These are phyloP conservation scores for Osmerus eperlanus DNA, from an alignment of 2,113 vertebrate genomes.

Conservation along the genomic window DNA sequence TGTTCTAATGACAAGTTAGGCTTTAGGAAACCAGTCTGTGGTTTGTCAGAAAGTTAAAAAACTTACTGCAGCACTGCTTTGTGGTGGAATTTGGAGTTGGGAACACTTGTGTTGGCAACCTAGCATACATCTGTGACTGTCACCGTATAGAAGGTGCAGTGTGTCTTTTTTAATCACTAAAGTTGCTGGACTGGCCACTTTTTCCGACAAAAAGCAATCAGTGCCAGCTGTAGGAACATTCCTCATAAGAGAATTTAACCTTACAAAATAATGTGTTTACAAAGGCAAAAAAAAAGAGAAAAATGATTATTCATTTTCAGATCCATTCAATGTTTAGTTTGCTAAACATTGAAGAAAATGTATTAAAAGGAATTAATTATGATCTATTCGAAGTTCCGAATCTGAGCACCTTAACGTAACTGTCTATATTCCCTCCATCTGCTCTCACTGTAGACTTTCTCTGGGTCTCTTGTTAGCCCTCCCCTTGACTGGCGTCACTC, in stretches of 20 bases:
- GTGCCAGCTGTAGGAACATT: no score
- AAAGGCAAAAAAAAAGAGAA: no score
- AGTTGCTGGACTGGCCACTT: no score
- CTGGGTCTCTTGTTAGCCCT: neutral
- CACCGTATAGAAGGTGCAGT: no score
- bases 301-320: neutral
- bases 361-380: neutral
- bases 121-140: no score
- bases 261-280: no score
- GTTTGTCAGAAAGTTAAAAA: neutral
- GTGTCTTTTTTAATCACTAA: no score
- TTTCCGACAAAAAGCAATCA: no score
- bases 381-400: neutral
- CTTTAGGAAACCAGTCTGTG: neutral
- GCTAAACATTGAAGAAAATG: neutral
- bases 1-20: constrained; percentile 19
- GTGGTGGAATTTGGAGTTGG: no score
- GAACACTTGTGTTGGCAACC: no score
- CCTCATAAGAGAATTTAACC: no score
- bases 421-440: neutral
- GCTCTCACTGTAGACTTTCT: constrained; percentile 1
- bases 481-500: constrained; percentile 30
- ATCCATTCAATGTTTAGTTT: neutral
- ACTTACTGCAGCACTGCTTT: neutral
- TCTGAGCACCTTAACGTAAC: neutral